phyloP scores from a whole-genome alignment of 1,140 invertebrate genomes.

The Saxidomus purpurata region DNA sequence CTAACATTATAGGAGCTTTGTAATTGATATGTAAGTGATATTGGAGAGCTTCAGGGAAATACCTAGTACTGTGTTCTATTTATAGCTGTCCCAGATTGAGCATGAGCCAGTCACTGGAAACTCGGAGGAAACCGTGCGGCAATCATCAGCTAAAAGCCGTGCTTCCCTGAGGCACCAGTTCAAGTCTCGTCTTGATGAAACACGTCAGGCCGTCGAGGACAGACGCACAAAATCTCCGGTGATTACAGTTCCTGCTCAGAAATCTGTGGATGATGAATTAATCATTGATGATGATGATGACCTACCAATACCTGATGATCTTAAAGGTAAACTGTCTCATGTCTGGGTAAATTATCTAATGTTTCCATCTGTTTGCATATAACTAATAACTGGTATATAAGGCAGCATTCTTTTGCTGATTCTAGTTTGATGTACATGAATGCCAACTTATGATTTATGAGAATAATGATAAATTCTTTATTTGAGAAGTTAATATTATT shows the following conservation, averaged over 20 bases:
- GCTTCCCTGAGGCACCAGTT: conserved; percentile 78
- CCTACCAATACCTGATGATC: conserved; percentile 73
- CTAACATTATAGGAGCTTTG: neutral
- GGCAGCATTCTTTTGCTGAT: neutral
- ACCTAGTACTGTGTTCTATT: conserved; percentile 9
- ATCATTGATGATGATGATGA: conserved; percentile 81
- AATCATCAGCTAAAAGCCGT: conserved; percentile 74
- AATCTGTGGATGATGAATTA: conserved; percentile 79
- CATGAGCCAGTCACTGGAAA: conserved; percentile 55
- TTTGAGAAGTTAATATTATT: no score
- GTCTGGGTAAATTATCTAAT: no score
- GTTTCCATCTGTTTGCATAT: no score
- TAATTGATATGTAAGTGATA: no score
- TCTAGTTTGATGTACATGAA: no score
- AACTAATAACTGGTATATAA: neutral
- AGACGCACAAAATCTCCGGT: conserved; percentile 80
- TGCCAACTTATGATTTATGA: no score
- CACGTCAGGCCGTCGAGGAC: conserved; percentile 76
- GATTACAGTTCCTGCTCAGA: conserved; percentile 76
- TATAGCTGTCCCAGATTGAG: conserved; percentile 58
- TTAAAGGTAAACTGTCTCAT: conserved; percentile 68
- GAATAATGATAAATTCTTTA: no score
- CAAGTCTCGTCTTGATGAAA: conserved; percentile 77
- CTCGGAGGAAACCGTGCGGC: conserved; percentile 70
- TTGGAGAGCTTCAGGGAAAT: no score